Base-by-base conservation (phyloP, 2,888 invertebrate genomes). In the Catocala nupta region DNA sequence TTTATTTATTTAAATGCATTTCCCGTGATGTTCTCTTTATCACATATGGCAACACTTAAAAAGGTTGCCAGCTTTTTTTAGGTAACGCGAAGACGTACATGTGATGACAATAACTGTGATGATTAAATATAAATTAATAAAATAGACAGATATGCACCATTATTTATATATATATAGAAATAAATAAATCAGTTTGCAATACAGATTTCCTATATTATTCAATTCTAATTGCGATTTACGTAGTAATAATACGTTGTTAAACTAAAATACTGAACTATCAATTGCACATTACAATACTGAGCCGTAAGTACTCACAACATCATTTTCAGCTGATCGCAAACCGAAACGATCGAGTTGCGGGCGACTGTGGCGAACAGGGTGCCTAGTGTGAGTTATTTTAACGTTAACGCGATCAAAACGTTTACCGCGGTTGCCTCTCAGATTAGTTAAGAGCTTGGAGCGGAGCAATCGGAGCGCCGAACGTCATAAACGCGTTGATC, bases 271-370 rank as follows among this genome's bases (percentile, higher is more conserved):
- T 71, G 71, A 69, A 69, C 55, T 69, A 67, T 57, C 5, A 42
- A 63, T 73, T 68, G 70, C 63, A 75, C 66, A 67, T n/a, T 60
- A 60, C 42, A 75, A 71, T 69, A 75, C 68, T 75, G 67, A 55
- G 51, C 63, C 58, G 36, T 58, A 43, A 59, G 42, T 59, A 59
- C 47, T 65, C 58, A 68, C 57, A 60, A 55, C 56, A 68, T 39
- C n/a, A n/a, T n/a, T n/a, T n/a, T n/a, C n/a, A 25, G 25, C 25
- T 1, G 25, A 25, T 25, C 25, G 25, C 25, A 25, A 25, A 25
- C 25, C 4, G 25, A 25, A 25, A 25, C 25, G 25, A 25, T 25
- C 1, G 4, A 25, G 25, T 25, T 25, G 25, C 25, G 25, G 25
- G 4, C 4, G 25, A 25, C 25, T n/a, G n/a, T n/a, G n/a, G n/a